Percentiles rank a stretch among this genome's conserved stretches.
These are phyloP conservation scores for Laupala kohalensis DNA, from an alignment of 1,140 invertebrate genomes.

Conservation along the genomic window DNA sequence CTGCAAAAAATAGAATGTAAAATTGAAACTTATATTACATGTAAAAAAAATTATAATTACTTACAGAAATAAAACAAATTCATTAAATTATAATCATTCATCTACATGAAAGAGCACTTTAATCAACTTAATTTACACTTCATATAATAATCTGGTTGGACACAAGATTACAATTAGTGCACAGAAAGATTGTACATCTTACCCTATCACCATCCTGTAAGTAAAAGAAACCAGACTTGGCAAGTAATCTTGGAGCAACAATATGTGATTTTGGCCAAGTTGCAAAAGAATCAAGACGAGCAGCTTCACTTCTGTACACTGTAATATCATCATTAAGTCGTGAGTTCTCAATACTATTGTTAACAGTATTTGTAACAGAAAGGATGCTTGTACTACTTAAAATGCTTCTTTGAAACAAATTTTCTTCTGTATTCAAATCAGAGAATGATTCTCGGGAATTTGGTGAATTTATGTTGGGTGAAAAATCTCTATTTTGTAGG, in stretches of 20 bases:
- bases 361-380: neutral
- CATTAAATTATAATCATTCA: neutral
- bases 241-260: constrained; percentile 48
- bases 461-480: neutral
- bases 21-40: neutral
- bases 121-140: neutral
- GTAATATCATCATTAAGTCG: neutral
- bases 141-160: neutral
- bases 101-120: neutral
- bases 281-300: constrained; percentile 50
- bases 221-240: constrained; percentile 71
- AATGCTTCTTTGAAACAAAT: too few relatives aligned
- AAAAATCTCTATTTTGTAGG: neutral
- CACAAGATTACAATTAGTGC: neutral
- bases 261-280: constrained; percentile 54
- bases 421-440: neutral
- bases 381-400: too few relatives aligned
- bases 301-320: constrained; percentile 34
- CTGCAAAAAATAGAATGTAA: constrained; percentile 23
- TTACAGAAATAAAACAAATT: neutral
- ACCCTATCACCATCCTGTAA: constrained; percentile 39
- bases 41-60: constrained; percentile 4
- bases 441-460: neutral
- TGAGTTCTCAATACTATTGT: neutral
- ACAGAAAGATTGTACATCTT: constrained; percentile 9